Conservation (phyloP, 2,888 invertebrate genomes). For the Sarcophaga caerulescens region DNA sequence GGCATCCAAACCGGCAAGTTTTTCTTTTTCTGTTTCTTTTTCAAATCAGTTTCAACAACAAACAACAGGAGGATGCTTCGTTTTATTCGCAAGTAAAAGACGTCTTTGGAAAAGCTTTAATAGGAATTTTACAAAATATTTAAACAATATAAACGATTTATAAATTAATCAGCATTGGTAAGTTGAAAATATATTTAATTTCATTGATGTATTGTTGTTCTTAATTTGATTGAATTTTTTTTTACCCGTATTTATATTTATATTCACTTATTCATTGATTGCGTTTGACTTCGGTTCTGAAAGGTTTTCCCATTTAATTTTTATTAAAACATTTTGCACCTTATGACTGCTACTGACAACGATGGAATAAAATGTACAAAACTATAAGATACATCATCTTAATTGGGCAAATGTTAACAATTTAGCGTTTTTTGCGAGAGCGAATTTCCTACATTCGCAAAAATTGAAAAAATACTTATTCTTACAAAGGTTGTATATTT, state of each 20-base stretch:
- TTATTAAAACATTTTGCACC: slow-evolving; percentile 32
- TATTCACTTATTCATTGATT: background rate
- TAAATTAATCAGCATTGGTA: slow-evolving; percentile 23
- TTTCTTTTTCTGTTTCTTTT: slow-evolving; percentile 75
- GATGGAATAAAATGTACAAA: background rate
- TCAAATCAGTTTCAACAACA: slow-evolving; percentile 69
- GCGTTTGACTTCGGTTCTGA: background rate
- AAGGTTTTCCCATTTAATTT: slow-evolving; percentile 25
- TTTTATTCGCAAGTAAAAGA: slow-evolving; percentile 9
- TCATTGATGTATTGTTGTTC: background rate
- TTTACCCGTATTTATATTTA: background rate
- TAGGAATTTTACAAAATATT: background rate
- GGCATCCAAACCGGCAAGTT: slow-evolving; percentile 71
- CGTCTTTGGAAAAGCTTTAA: background rate
- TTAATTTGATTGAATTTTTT: too few species aligned
- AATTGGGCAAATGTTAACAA: slow-evolving; percentile 18
- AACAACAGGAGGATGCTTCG: slow-evolving; percentile 72
- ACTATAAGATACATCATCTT: slow-evolving; percentile 43
- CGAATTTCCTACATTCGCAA: background rate
- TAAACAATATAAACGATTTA: too few species aligned
- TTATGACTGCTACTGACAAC: slow-evolving; percentile 13
- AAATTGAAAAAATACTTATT: too few species aligned
- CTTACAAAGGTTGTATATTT: too few species aligned
- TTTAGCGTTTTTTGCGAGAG: slow-evolving; percentile 19
- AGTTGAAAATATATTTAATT: slow-evolving; percentile 26